Percentiles rank a stretch among this genome's conserved stretches.
These are phyloP conservation scores for Enhydra lutris DNA, from an alignment of 2,113 vertebrate genomes.

Conservation along the genomic window DNA sequence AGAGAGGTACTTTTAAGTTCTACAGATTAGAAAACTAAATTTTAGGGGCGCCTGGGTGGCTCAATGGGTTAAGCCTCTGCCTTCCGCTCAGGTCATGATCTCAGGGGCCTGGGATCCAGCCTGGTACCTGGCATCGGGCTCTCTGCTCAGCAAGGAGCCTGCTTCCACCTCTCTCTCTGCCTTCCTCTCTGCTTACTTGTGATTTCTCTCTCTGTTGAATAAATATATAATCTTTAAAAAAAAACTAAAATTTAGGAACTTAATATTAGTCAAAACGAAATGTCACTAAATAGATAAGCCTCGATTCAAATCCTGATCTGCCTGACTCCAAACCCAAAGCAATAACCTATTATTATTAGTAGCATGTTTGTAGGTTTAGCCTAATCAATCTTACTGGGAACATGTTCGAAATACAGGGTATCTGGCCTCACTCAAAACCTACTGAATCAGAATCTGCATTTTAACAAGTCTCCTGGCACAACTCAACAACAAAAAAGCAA, in stretches of 20 bases:
- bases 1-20: neutral
- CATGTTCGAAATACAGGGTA: neutral
- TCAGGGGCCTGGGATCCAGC: too few relatives aligned
- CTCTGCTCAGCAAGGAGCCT: too few relatives aligned
- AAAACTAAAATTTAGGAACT: neutral
- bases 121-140: too few relatives aligned
- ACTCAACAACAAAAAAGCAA: neutral
- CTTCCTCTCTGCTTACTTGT: too few relatives aligned
- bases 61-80: too few relatives aligned
- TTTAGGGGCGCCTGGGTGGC: neutral
- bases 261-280: conserved; percentile 16
- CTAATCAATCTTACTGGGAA: neutral
- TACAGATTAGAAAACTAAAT: neutral
- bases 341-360: neutral
- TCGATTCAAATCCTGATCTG: neutral
- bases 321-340: neutral
- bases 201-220: too few relatives aligned
- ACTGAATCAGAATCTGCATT: neutral
- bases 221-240: too few relatives aligned
- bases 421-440: neutral
- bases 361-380: neutral
- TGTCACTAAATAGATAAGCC: neutral
- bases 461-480: neutral
- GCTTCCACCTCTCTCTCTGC: too few relatives aligned
- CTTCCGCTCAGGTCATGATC: too few relatives aligned